Evolutionary conservation across 1,140 invertebrate genomes (phyloP), one percentile per base, ranked within the genome.

Genomic region (Propsilocerus akamusi): DNA sequence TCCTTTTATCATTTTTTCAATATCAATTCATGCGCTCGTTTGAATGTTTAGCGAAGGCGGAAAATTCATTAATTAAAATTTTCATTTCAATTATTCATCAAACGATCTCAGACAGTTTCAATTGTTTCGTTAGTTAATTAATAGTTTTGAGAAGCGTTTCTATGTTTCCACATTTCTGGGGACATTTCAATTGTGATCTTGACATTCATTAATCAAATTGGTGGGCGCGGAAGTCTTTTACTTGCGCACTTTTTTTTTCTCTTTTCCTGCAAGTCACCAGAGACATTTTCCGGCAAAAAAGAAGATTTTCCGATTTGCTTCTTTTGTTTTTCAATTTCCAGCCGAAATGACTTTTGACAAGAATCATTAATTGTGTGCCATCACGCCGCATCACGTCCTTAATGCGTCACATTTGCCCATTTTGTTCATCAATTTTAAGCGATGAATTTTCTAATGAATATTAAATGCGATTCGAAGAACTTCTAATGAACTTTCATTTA

Each of bases 51-150:
- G n/a, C n/a, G n/a, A n/a, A n/a, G n/a, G n/a, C n/a, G n/a, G n/a
- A 17, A 41, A 41, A 41, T 41, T 41, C 34, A 41, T 41, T 41
- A 41, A 41, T 41, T 41, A 41, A 20, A 2, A 41, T 41, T 41
- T 41, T 20, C 17, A 41, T 41, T 17, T 14, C 14, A 20, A 41
- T n/a, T n/a, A n/a, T n/a, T n/a, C n/a, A n/a, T n/a, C n/a, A n/a
- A n/a, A n/a, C n/a, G n/a, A n/a, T n/a, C n/a, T n/a, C n/a, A n/a
- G n/a, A n/a, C n/a, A n/a, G n/a, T 41, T 41, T 41, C 34, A 41
- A 41, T 41, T 41, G 34, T 41, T 17, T 17, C 22, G 14, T 41
- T 17, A 41, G 34, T 41, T 41, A 41, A 41, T 41, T 41, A 41
- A 41, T 41, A 41, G 34, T 41, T 41, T 41, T 2, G 28, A 11